Evolutionary conservation across 2,888 invertebrate species (phyloP).

Genomic region (Drosophila austrosaltans): DNA sequence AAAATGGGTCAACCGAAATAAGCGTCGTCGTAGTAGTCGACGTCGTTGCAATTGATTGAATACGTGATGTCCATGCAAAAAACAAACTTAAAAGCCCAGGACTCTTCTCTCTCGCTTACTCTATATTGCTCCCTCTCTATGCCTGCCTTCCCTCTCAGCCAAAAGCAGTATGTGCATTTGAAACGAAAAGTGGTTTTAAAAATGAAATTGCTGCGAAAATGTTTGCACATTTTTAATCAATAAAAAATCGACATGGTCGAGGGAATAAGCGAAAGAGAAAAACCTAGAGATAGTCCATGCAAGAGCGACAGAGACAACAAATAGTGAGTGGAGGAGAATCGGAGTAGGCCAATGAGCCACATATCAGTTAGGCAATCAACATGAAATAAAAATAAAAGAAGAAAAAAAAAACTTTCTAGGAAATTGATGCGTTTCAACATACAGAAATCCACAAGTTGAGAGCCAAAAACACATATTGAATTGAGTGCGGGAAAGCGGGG

Average conservation of each 20-base stretch:
- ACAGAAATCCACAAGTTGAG: conserved; percentile 12
- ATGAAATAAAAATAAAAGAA: conserved; percentile 9
- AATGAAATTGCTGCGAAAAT: conserved; percentile 75
- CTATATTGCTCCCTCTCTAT: no score
- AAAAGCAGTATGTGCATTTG: conserved; percentile 44
- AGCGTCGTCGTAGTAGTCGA: conserved; percentile 57
- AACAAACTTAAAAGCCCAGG: conserved; percentile 72
- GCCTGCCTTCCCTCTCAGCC: not conserved
- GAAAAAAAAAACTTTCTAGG: not conserved
- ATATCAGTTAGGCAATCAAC: conserved; percentile 23
- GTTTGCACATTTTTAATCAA: conserved; percentile 79
- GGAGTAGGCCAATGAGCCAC: conserved; percentile 22
- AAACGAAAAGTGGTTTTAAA: conserved; percentile 77
- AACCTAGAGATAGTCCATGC: not conserved
- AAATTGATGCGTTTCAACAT: conserved; percentile 8
- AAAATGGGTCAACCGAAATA: conserved; percentile 77
- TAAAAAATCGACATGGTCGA: conserved; percentile 47
- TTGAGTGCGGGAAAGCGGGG: not conserved
- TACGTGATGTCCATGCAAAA: conserved; percentile 78
- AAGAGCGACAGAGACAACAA: not conserved
- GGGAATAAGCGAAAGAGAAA: not conserved
- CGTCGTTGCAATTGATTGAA: conserved; percentile 78
- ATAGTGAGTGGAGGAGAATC: conserved; percentile 25
- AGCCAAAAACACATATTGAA: conserved; percentile 1
- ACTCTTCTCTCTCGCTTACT: not conserved